These are phyloP conservation scores for Channa striata DNA, from an alignment of 2,797 vertebrate genomes.

Conservation along the genomic window DNA sequence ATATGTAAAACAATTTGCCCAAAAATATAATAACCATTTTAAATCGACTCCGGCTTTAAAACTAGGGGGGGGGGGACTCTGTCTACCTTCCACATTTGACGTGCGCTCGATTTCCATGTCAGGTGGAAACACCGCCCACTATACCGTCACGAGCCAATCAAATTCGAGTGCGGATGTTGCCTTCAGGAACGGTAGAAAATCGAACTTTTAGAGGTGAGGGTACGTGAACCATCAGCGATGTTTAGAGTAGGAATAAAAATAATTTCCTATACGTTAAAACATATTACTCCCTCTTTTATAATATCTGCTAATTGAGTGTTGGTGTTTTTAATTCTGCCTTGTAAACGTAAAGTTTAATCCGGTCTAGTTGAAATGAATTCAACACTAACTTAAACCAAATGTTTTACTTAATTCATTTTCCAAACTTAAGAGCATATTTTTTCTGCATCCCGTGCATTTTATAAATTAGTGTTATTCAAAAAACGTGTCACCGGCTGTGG, in stretches of 20 bases:
- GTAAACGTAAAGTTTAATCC: neutral
- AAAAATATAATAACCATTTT: neutral
- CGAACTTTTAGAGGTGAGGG: accelerated
- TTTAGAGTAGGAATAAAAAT: neutral
- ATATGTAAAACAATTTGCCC: neutral
- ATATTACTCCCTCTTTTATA: no score
- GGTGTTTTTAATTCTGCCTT: no score
- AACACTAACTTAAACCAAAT: neutral
- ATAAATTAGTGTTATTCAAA: neutral
- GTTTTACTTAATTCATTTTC: neutral
- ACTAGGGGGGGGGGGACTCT: neutral
- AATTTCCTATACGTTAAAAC: neutral
- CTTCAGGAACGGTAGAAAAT: conserved; percentile 8
- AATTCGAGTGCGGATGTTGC: conserved; percentile 17
- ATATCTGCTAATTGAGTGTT: neutral
- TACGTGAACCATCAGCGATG: neutral
- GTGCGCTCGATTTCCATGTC: neutral
- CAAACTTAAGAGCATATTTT: neutral
- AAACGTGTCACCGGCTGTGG: neutral
- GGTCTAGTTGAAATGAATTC: neutral
- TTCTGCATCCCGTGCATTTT: neutral
- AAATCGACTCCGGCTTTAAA: neutral
- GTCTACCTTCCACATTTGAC: conserved; percentile 22
- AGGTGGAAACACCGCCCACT: conserved; percentile 33
- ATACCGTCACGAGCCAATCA: conserved; percentile 42